Evolutionary conservation across 2,113 vertebrate species (phyloP).

Genomic region (Bostrychus sinensis): DNA sequence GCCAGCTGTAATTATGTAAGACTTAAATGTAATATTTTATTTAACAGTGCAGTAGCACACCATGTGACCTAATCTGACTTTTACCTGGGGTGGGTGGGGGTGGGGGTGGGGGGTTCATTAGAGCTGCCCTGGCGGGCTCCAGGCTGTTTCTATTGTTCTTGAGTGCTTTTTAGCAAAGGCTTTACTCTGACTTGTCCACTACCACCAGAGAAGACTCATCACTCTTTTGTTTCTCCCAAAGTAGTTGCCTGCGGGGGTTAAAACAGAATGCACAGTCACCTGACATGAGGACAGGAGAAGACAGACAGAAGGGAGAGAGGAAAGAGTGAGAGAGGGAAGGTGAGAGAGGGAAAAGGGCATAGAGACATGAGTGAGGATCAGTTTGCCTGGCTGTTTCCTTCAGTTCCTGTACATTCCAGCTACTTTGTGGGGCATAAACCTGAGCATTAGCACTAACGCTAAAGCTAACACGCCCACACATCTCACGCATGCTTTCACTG

Average conservation of each 20-base stretch:
- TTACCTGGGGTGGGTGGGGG: conserved; percentile 30
- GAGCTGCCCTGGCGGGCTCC: conserved; percentile 44
- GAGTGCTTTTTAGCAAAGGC: conserved; percentile 35
- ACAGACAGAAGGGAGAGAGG: conserved; percentile 12
- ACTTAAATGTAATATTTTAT: conserved; percentile 16
- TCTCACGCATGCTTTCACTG: conserved; percentile 77
- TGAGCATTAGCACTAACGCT: conserved; percentile 60
- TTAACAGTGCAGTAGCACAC: conserved; percentile 18
- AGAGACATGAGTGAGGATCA: conserved; percentile 21
- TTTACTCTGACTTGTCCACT: conserved; percentile 34
- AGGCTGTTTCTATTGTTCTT: conserved; percentile 57
- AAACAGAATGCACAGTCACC: conserved; percentile 41
- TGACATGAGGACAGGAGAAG: conserved; percentile 13
- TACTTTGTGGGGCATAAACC: conserved; percentile 72
- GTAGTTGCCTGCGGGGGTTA: conserved; percentile 54
- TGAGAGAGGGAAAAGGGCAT: conserved; percentile 17
- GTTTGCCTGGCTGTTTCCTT: conserved; percentile 57
- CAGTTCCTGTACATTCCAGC: conserved; percentile 75
- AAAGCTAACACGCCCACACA: conserved; percentile 72
- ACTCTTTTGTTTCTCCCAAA: conserved; percentile 63
- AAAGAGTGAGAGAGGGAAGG: conserved; percentile 12
- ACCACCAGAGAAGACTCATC: conserved; percentile 59
- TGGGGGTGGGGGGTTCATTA: too few species aligned
- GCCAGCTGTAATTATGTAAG: too few species aligned
- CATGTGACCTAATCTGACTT: conserved; percentile 41